phyloP scores from a whole-genome alignment of 2,797 vertebrate species.

The Tadarida brasiliensis region DNA sequence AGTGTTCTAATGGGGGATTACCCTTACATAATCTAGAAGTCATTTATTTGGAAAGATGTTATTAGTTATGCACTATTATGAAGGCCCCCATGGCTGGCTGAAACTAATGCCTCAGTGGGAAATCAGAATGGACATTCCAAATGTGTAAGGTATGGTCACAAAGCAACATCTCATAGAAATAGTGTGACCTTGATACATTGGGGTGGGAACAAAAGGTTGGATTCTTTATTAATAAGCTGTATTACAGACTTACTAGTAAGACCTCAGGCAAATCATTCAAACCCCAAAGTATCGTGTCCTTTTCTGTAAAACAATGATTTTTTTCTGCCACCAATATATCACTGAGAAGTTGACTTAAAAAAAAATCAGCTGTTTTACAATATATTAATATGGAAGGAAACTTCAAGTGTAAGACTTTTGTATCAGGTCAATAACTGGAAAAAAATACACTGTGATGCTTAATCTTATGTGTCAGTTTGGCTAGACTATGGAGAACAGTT shows the following conservation, averaged over 20 bases:
- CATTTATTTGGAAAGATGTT: background rate
- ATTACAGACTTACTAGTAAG: background rate
- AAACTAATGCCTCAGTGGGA: background rate
- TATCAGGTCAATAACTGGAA: background rate
- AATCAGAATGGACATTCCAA: background rate
- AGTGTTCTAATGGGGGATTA: background rate
- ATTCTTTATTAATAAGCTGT: background rate
- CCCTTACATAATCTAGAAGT: background rate
- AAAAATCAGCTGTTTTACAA: background rate
- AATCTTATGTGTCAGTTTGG: background rate
- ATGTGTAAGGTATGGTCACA: background rate
- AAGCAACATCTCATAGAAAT: background rate
- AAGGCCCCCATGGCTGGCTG: background rate
- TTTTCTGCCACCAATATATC: background rate
- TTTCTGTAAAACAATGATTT: slow-evolving; percentile 1
- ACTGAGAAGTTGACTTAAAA: background rate
- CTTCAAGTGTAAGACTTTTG: background rate
- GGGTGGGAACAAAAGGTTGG: background rate
- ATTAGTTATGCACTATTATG: background rate
- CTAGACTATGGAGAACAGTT: background rate
- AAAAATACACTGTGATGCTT: background rate
- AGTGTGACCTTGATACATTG: background rate
- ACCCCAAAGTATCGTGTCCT: background rate
- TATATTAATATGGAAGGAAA: background rate
- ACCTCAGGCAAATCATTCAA: background rate